Conservation (phyloP, 2,797 vertebrate genomes). For the Mormyrops boulengeri region DNA sequence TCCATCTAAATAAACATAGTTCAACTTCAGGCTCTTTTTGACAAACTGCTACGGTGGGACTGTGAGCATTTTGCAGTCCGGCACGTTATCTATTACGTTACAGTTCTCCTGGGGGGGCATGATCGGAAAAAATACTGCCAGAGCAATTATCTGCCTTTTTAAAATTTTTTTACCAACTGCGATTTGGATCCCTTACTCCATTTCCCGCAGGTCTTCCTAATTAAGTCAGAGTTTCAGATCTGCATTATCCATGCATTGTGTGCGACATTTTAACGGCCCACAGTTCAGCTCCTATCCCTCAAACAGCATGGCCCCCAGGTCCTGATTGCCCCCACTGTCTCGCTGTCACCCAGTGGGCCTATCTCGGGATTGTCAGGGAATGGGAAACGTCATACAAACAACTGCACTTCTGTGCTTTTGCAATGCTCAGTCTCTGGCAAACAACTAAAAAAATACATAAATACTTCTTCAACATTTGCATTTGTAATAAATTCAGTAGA, state of each 20-base stretch:
- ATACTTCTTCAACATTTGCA: neutral
- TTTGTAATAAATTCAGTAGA: neutral
- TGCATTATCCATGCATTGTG: neutral
- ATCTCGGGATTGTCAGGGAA: neutral
- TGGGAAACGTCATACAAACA: neutral
- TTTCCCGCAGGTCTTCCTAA: constrained; percentile 3
- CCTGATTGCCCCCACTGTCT: neutral
- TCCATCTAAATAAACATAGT: neutral
- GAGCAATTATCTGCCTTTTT: constrained; percentile 3
- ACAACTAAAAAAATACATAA: neutral
- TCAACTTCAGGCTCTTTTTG: neutral
- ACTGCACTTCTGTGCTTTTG: neutral
- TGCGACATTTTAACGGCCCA: neutral
- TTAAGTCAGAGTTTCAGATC: constrained; percentile 1
- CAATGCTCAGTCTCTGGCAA: neutral
- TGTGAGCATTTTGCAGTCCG: neutral
- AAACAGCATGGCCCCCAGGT: neutral
- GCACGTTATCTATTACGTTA: neutral
- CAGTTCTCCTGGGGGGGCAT: neutral
- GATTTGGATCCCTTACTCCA: neutral
- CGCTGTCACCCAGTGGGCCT: neutral
- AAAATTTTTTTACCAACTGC: neutral
- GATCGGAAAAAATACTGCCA: neutral
- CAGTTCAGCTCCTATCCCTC: neutral
- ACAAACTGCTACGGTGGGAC: neutral